Evolutionary conservation across 2,888 invertebrate genomes (phyloP), one percentile per base, ranked within the genome.

Genomic region (Nymphalis polychloros): DNA sequence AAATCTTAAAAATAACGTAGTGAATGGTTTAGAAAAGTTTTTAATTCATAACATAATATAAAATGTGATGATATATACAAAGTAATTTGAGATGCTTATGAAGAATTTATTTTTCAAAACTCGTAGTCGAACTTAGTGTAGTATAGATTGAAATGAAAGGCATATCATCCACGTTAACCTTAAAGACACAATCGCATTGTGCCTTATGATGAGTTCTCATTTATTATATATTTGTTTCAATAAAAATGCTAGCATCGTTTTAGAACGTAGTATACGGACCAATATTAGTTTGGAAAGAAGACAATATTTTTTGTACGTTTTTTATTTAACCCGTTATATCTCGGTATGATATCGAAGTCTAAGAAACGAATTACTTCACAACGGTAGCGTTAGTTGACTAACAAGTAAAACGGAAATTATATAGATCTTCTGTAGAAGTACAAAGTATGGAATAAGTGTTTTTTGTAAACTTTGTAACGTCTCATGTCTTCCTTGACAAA

Each of bases 251-350:
- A 77, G 81, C 80, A 76, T 76, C 80, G 74, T 76, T 80, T 76
- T 81, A 81, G 84, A 78, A 20, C 78, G 84, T 86, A 89, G 88
- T 79, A 78, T 80, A 87, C 82, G 91, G 91, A 91, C 91, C 91
- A 91, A 90, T 83, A 81, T 83, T 86, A 85, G 84, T 86, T 88
- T 81, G 80, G 80, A 81, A 81, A 84, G 81, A 79, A 78, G 78
- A 84, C 82, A 82, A 88, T 90, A 90, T 91, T 89, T 91, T 91
- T 90, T 89, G 89, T 89, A 90, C 81, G 80, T 82, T 80, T 61
- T 84, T 88, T 85, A 82, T 84, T 79, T 86, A 84, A 87, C 85
- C 84, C 78, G 86, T 89, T 87, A 76, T 80, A 81, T 73, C 63
- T 65, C 64, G 67, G 41, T 41, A 41, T 2, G 41, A 13, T 41